phyloP scores from a whole-genome alignment of 2,797 vertebrate genomes.

The Eulemur mongoz region DNA sequence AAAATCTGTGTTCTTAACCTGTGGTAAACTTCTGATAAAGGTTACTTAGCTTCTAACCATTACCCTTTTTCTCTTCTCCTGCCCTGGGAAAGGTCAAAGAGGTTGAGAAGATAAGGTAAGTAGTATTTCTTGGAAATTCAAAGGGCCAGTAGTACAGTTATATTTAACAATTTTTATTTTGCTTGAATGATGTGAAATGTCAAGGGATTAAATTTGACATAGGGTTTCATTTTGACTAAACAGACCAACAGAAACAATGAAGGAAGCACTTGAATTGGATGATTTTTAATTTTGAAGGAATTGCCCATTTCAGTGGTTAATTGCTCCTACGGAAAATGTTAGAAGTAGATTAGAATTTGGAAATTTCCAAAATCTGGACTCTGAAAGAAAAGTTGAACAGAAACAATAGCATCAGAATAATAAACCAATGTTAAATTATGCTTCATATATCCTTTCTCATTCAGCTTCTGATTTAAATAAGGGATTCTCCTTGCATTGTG shows the following conservation, averaged over 20 bases:
- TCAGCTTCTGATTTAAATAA: constrained; percentile 54
- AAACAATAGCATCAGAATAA: constrained; percentile 61
- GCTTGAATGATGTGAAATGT: neutral
- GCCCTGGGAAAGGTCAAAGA: neutral
- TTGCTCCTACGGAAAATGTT: constrained; percentile 27
- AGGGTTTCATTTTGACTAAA: constrained; percentile 10
- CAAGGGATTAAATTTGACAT: constrained; percentile 5
- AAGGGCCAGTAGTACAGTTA: neutral
- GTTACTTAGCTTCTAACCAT: neutral
- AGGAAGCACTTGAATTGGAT: neutral
- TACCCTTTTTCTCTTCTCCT: neutral
- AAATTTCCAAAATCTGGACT: constrained; percentile 56
- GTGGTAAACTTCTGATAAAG: neutral
- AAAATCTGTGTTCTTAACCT: neutral
- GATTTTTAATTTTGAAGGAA: constrained; percentile 45
- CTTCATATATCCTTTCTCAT: constrained; percentile 39
- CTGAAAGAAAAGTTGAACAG: constrained; percentile 39
- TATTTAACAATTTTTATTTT: neutral
- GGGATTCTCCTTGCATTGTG: neutral
- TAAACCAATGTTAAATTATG: constrained; percentile 41
- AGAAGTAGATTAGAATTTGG: constrained; percentile 62
- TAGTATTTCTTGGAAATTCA: neutral
- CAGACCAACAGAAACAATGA: neutral
- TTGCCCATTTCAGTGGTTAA: neutral
- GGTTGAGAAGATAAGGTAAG: neutral